Conservation (phyloP, 1,140 invertebrate species). For the Neuroterus valhalla region DNA sequence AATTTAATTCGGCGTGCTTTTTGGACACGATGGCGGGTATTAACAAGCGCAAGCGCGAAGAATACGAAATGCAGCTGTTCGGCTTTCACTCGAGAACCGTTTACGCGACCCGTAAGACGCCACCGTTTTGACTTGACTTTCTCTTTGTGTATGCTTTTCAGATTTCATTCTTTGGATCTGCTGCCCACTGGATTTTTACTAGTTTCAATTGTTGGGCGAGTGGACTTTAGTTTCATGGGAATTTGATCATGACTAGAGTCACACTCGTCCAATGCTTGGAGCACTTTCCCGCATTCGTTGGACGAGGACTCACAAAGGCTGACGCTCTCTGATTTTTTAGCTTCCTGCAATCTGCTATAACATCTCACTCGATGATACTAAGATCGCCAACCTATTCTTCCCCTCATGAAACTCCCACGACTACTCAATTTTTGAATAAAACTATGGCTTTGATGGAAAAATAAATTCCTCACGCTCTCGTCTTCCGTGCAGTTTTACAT, state of each 20-base stretch:
- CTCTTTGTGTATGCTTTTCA: slow-evolving; percentile 49
- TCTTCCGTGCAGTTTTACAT: slow-evolving; percentile 6
- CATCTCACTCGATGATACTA: neutral
- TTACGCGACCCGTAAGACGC: slow-evolving; percentile 62
- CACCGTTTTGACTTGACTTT: slow-evolving; percentile 42
- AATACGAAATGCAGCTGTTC: slow-evolving; percentile 71
- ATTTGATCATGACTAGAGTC: slow-evolving; percentile 70
- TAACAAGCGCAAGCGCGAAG: slow-evolving; percentile 60
- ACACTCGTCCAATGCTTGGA: slow-evolving; percentile 69
- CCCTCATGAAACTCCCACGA: neutral
- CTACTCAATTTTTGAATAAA: slow-evolving; percentile 30
- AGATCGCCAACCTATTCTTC: slow-evolving; percentile 3
- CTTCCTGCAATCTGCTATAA: neutral
- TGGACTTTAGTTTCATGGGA: slow-evolving; percentile 70
- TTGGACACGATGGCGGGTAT: slow-evolving; percentile 52
- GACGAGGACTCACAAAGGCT: slow-evolving; percentile 38
- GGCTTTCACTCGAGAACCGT: slow-evolving; percentile 64
- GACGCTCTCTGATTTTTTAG: slow-evolving; percentile 34
- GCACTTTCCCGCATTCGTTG: slow-evolving; percentile 48
- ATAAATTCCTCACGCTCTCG: slow-evolving; percentile 18
- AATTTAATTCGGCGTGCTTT: neutral
- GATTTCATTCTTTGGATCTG: slow-evolving; percentile 37
- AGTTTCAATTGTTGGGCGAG: slow-evolving; percentile 60
- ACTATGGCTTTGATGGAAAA: slow-evolving; percentile 5
- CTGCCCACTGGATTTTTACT: slow-evolving; percentile 33